phyloP scores from a whole-genome alignment of 37 sponge, comb jelly and placozoan species.

The Aphrocallistes beatrix region DNA sequence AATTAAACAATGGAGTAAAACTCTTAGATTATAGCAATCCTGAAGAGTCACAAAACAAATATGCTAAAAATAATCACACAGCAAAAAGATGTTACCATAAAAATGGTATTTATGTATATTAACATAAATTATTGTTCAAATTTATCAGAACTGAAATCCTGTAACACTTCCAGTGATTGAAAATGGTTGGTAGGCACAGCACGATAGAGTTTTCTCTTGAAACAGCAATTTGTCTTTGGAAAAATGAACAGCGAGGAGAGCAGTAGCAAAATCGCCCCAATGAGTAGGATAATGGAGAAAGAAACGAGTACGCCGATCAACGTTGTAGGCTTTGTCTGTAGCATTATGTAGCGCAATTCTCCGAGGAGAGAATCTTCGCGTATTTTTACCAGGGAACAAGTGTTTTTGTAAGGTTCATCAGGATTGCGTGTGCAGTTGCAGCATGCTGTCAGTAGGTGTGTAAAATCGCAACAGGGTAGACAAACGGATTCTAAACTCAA shows the following conservation, averaged over 20 bases:
- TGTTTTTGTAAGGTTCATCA: background rate
- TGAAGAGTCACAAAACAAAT: too few relatives aligned
- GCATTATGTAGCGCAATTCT: background rate
- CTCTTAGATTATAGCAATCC: too few relatives aligned
- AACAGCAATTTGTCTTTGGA: background rate
- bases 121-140: background rate
- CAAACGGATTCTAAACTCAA: background rate
- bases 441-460: background rate
- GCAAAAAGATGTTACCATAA: background rate
- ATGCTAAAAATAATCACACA: conserved; percentile 16
- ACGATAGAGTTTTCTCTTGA: background rate
- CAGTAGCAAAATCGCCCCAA: background rate
- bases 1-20: too few relatives aligned
- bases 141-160: background rate
- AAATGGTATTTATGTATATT: background rate
- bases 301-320: background rate
- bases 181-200: background rate
- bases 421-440: background rate
- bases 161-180: background rate
- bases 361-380: background rate
- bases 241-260: background rate
- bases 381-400: background rate
- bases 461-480: conserved; percentile 6
- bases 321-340: background rate
- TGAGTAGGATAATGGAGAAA: background rate